phyloP scores from a whole-genome alignment of 2,113 vertebrate genomes.

The Alligator mississippiensis region DNA sequence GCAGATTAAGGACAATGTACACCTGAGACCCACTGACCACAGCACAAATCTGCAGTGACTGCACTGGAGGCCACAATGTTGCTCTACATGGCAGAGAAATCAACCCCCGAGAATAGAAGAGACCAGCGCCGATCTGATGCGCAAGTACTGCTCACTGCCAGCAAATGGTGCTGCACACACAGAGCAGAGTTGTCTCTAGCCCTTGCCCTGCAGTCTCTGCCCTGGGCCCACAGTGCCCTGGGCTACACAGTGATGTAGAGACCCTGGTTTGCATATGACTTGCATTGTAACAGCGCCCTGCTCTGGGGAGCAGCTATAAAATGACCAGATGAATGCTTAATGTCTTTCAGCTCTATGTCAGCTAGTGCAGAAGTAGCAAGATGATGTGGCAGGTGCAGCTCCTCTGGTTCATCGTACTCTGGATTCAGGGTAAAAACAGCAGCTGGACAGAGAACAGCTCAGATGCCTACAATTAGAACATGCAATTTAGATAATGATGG shows the following conservation, averaged over 20 bases:
- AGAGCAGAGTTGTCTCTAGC: background rate
- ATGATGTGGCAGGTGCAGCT: background rate
- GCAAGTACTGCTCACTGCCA: too few species aligned
- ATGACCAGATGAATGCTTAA: background rate
- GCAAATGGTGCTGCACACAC: too few species aligned
- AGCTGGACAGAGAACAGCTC: background rate
- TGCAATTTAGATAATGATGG: too few species aligned
- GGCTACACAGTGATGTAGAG: background rate
- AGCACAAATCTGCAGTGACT: too few species aligned
- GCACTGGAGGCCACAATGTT: too few species aligned
- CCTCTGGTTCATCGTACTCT: background rate
- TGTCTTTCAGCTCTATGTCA: background rate
- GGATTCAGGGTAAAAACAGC: too few species aligned
- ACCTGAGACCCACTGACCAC: too few species aligned
- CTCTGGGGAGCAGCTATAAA: background rate
- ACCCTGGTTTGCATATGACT: background rate
- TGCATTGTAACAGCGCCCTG: background rate
- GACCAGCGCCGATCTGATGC: too few species aligned
- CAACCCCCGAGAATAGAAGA: too few species aligned
- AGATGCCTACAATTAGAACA: too few species aligned
- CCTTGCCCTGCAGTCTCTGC: background rate
- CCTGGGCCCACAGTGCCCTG: background rate
- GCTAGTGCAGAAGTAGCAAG: background rate
- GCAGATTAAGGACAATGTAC: too few species aligned
- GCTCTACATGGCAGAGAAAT: too few species aligned